Percentiles rank a stretch among this genome's conserved stretches.
Conservation (phyloP, 2,113 vertebrate species). For the human region GRCh38 chr7:137549001-137549500, state of each 20-base stretch:
- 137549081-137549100: neutral
- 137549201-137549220: neutral
- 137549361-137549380: no score
- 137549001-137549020: no score
- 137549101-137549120: neutral
- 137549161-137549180: neutral
- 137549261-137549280: neutral
- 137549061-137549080: neutral
- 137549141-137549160: neutral
- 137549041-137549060: neutral
- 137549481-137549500: neutral
- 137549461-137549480: neutral
- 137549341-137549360: fast-evolving
- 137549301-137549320: neutral
- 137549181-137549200: neutral
- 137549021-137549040: no score
- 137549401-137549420: no score
- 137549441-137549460: neutral
- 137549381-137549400: neutral
- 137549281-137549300: neutral
- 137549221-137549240: neutral
- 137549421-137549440: neutral
- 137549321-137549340: neutral
- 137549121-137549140: neutral
- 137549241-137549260: neutral